Evolutionary conservation across 2,888 invertebrate species (phyloP), one percentile per base, ranked within the genome.

Genomic region (Andrena bucephala): DNA sequence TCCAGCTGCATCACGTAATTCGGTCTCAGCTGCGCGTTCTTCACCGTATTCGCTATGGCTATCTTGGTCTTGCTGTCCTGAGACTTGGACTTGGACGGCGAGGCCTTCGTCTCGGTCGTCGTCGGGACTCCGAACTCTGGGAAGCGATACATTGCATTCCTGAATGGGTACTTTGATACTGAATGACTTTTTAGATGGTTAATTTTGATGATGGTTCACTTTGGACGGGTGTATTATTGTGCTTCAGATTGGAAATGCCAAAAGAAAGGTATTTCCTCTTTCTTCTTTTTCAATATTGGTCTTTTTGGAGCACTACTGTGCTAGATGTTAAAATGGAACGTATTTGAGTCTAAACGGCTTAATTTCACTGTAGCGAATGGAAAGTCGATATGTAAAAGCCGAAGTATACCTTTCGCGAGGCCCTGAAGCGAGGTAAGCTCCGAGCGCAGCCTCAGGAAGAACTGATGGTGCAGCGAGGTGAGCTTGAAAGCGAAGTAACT

Each of bases 401-500:
- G 16, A 59, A 13, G 63, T 60, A 3, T 89, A 94, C 94, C 94
- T 92, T 94, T 93, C 31, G 92, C 92, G 31, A 94, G 90, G 27
- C 92, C 92, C 69, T 94, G 93, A 54, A 94, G 89, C 73, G 97
- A 96, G 81, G 96, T 96, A 83, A 96, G 96, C 92, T 97, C 97
- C 59, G 96, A 96, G 91, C 96, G 95, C 68, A 97, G 94, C 90
- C 96, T 96, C 89, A 97, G 94, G 94, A 96, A 97, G 93, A 97
- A 96, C 92, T 97, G 96, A 92, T 97, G 97, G 92, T 97, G 97
- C 63, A 97, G 94, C n/a, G 97, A 97, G 10, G 97, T 97, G 81
- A 97, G 93, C 94, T 96, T 96, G 94, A 97, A 97, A 78, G 97
- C 96, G 91, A 96, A 97, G 91, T 96, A 97, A 91, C 96, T 97